phyloP scores from a whole-genome alignment of 2,888 invertebrate species.

The Taphrorychus bicolor region DNA sequence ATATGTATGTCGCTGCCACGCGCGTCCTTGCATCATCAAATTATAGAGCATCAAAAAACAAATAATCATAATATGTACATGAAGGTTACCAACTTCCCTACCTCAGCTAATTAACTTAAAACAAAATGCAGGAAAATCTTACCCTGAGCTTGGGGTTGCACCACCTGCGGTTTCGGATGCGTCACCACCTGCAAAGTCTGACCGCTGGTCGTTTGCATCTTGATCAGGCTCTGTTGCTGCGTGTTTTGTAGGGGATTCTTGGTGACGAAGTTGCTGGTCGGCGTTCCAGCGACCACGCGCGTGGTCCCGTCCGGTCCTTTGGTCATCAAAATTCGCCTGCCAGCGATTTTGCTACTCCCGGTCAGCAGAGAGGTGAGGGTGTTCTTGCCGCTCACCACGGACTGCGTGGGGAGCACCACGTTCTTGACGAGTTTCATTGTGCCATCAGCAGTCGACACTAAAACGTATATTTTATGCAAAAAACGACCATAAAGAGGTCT shows the following conservation, averaged over 20 bases:
- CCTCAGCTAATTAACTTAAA: too few relatives aligned
- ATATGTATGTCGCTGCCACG: too few relatives aligned
- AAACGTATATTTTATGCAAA: constrained; percentile 10
- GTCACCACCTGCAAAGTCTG: constrained; percentile 49
- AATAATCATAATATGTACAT: too few relatives aligned
- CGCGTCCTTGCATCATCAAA: too few relatives aligned
- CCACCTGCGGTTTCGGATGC: constrained; percentile 6
- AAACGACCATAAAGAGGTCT: neutral
- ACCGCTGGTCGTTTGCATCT: constrained; percentile 58
- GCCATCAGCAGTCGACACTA: constrained; percentile 58
- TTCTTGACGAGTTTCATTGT: constrained; percentile 72
- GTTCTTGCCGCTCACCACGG: constrained; percentile 66
- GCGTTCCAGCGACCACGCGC: constrained; percentile 68
- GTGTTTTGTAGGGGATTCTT: constrained; percentile 57
- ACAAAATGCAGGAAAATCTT: too few relatives aligned
- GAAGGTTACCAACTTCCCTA: too few relatives aligned
- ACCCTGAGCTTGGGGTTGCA: constrained; percentile 26
- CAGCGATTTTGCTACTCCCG: constrained; percentile 71
- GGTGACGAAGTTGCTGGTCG: constrained; percentile 65
- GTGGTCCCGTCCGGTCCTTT: constrained; percentile 75
- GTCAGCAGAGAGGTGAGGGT: constrained; percentile 73
- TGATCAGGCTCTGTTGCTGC: constrained; percentile 63
- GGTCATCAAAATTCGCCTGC: constrained; percentile 76
- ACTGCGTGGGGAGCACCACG: constrained; percentile 65
- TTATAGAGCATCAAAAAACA: too few relatives aligned